Evolutionary conservation across 2,113 vertebrate genomes (phyloP).

Genomic region (Megaceryle maxima): DNA sequence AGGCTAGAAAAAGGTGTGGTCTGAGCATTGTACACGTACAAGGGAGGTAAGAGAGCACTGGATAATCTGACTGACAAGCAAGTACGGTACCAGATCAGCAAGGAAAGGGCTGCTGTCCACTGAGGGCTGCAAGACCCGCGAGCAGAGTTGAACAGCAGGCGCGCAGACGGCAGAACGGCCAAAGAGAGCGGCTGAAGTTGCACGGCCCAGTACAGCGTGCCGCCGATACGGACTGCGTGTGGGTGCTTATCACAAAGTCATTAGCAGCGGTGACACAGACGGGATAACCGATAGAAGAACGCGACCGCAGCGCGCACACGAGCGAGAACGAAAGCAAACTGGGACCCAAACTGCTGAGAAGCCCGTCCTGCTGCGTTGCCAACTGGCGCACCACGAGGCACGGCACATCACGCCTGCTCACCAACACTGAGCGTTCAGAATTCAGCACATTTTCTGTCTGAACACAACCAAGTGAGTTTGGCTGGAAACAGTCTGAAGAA

Average conservation of each 20-base stretch:
- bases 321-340: neutral
- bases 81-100: neutral
- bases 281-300: neutral
- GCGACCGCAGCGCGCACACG: neutral
- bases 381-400: neutral
- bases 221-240: neutral
- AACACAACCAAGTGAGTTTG: neutral
- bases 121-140: neutral
- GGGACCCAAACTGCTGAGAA: neutral
- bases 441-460: neutral
- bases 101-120: neutral
- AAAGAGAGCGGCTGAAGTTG: neutral
- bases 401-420: neutral
- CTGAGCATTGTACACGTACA: neutral
- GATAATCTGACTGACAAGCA: neutral
- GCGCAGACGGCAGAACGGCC: neutral
- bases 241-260: neutral
- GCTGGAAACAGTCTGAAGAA: neutral
- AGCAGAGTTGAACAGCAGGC: neutral
- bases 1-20: neutral
- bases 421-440: neutral
- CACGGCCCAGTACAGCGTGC: accelerated
- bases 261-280: neutral
- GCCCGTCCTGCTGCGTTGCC: neutral
- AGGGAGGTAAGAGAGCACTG: too few species aligned